Conservation (phyloP, 2,113 vertebrate genomes). For the Lophura nycthemera region DNA sequence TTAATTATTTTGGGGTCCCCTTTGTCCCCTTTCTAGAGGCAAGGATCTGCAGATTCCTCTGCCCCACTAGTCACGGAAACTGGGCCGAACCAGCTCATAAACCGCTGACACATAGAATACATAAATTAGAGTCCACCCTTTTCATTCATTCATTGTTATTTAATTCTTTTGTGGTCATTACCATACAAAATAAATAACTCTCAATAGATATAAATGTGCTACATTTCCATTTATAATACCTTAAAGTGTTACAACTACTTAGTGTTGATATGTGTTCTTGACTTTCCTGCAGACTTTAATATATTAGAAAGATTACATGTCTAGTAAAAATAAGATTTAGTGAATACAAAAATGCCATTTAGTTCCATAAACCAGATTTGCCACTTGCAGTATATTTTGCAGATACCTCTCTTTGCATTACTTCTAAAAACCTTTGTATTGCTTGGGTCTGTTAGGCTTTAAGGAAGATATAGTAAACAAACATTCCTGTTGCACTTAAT, state of each 20-base stretch:
- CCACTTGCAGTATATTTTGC: background rate
- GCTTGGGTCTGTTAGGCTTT: background rate
- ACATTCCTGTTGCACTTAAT: background rate
- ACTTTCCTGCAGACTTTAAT: slow-evolving; percentile 11
- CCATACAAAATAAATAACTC: background rate
- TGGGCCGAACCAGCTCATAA: too few relatives aligned
- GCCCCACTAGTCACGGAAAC: too few relatives aligned
- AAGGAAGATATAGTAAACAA: background rate
- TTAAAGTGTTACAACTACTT: slow-evolving; percentile 39
- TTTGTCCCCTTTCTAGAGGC: too few relatives aligned
- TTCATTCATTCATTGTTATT: background rate
- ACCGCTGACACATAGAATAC: background rate
- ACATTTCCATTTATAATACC: slow-evolving; percentile 24
- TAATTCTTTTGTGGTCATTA: background rate
- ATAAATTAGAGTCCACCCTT: background rate
- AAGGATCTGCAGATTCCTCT: too few relatives aligned
- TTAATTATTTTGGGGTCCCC: too few relatives aligned
- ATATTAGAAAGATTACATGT: slow-evolving; percentile 1
- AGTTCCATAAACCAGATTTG: background rate
- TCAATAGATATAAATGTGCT: background rate
- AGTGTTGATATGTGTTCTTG: slow-evolving; percentile 30
- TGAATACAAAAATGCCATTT: slow-evolving; percentile 32
- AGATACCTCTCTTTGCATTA: background rate
- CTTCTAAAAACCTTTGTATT: background rate
- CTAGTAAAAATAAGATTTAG: slow-evolving; percentile 36